Evolutionary conservation across 2,888 invertebrate species (phyloP), one percentile per base, ranked within the genome.

Genomic region (Caenorhabditis wallacei): DNA sequence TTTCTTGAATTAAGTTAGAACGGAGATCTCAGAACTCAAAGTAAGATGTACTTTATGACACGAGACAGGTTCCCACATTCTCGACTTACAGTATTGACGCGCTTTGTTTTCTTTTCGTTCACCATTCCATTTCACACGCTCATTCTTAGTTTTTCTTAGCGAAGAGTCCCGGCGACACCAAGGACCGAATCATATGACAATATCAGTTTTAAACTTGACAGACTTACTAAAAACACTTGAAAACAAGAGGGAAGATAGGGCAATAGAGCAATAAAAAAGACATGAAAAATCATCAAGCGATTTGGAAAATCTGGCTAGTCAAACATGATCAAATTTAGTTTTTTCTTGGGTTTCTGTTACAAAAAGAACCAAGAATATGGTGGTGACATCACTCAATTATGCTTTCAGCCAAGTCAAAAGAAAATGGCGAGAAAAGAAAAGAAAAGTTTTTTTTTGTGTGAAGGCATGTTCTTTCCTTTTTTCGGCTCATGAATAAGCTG

Each of bases 151-250:
- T 56, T 54, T 37, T 59, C 51, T 48, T 7, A 37, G 46, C 69
- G 53, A 18, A 68, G 75, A 76, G 68, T 37, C n/a, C n/a, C n/a
- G n/a, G n/a, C 22, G 66, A 68, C 35, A 30, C n/a, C 30, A 43
- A 48, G 68, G 68, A 54, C 68, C 76, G 61, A 78, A 78, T 78
- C 78, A 78, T 70, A 78, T 78, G 78, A 78, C 78, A 78, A 69
- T 78, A 78, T 69, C 78, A 78, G 78, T 78, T 78, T 78, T 54
- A 54, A 78, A 78, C 78, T 78, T 78, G 69, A 69, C 46, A 69
- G 59, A 78, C 54, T 63, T 69, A 54, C 69, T 78, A 54, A 78
- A 78, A 78, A 78, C 61, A 69, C 48, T 61, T 24, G 66, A 59
- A 46, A 61, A 53, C 68, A 59, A 66, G 22, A 35, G 26, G 11